These are phyloP conservation scores for Pogonognathellus flavescens DNA, from an alignment of 1,140 invertebrate species.

Conservation along the genomic window DNA sequence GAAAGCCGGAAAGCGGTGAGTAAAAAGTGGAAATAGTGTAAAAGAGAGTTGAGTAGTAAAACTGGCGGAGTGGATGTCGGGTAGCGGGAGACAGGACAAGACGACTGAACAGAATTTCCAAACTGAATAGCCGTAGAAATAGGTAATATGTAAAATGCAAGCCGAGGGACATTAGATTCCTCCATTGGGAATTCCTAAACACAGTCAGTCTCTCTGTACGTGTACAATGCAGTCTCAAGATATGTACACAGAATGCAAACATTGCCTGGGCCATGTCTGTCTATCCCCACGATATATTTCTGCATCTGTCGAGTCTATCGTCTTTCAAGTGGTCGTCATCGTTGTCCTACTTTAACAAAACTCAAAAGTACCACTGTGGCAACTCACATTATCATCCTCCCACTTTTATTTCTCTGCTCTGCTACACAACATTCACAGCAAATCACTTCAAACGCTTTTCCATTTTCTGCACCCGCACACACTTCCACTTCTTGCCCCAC, in stretches of 20 bases:
- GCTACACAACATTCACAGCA: too few species aligned
- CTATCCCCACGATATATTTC: neutral
- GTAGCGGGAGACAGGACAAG: constrained; percentile 2
- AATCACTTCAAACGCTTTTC: too few species aligned
- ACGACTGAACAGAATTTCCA: neutral
- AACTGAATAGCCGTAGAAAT: neutral
- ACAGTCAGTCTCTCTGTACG: neutral
- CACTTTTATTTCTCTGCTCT: too few species aligned
- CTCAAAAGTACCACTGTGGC: too few species aligned
- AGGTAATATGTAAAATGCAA: constrained; percentile 44
- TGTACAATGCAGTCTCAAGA: too few species aligned
- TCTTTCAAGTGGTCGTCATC: neutral
- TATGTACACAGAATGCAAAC: neutral
- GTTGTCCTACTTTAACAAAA: neutral
- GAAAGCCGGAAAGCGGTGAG: neutral
- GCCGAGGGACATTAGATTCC: constrained; percentile 32
- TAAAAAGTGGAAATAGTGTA: too few species aligned
- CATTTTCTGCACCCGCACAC: too few species aligned
- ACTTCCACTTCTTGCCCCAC: too few species aligned
- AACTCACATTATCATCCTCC: too few species aligned
- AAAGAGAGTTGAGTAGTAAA: neutral
- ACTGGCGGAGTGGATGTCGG: neutral
- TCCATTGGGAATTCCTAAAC: constrained; percentile 33
- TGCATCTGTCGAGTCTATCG: neutral
- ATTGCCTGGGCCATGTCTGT: neutral